These are phyloP conservation scores for Theretra japonica DNA, from an alignment of 2,888 invertebrate genomes.

Conservation along the genomic window DNA sequence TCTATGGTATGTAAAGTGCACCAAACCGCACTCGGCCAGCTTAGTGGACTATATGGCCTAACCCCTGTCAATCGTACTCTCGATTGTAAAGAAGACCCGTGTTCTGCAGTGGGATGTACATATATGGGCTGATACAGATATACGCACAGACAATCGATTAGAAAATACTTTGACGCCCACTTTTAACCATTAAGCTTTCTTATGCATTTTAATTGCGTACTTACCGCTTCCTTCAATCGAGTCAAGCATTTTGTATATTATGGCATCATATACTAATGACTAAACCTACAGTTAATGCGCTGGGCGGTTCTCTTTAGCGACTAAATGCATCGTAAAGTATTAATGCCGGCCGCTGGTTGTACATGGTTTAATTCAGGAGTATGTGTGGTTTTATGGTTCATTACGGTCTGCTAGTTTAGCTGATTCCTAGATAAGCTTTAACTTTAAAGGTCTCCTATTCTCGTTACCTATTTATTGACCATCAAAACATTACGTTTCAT, in stretches of 20 bases:
- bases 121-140: too few species aligned
- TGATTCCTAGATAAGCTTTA: too few species aligned
- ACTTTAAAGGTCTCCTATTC: too few species aligned
- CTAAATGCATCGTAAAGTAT: constrained; percentile 1
- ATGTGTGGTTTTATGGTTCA: neutral
- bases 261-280: neutral
- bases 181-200: neutral
- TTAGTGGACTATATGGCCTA: too few species aligned
- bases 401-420: neutral
- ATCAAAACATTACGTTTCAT: neutral
- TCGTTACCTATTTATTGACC: neutral
- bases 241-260: neutral
- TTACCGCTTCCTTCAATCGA: neutral
- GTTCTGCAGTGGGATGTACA: too few species aligned
- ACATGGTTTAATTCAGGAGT: neutral
- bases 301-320: neutral
- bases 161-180: neutral
- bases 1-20: too few species aligned
- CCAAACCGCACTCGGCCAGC: too few species aligned
- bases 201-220: neutral
- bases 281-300: neutral
- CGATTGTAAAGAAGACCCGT: too few species aligned
- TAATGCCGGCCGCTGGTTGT: neutral
- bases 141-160: neutral
- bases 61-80: too few species aligned